These are phyloP conservation scores for Pectinophora gossypiella DNA, from an alignment of 1,140 invertebrate species.

Conservation along the genomic window DNA sequence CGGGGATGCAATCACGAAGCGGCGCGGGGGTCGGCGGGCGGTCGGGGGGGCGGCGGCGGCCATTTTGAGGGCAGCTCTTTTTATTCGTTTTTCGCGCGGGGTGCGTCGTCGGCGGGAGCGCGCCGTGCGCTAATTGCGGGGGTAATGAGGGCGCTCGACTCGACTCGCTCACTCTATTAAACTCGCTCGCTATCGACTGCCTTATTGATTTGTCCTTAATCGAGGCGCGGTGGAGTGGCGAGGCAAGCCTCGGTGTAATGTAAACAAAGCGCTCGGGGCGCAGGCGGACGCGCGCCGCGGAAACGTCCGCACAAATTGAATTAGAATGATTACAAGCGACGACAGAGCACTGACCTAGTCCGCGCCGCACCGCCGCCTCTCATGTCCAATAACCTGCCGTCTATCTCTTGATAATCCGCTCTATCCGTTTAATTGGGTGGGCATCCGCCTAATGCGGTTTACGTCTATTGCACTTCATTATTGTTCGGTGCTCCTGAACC, in stretches of 20 bases:
- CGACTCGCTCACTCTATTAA: conserved; percentile 71
- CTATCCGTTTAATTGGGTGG: neutral
- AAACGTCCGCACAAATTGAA: conserved; percentile 49
- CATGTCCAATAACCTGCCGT: neutral
- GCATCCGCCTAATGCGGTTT: neutral
- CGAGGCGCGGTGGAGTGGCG: conserved; percentile 49
- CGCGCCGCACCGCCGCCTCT: neutral
- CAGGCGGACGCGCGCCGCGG: conserved; percentile 23
- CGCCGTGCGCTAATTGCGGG: conserved; percentile 72
- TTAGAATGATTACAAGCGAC: conserved; percentile 49
- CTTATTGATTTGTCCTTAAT: conserved; percentile 74
- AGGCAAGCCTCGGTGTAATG: conserved; percentile 50
- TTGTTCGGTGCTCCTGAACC: neutral
- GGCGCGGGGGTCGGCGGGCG: conserved; percentile 60
- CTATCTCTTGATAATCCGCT: neutral
- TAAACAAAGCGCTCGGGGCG: conserved; percentile 51
- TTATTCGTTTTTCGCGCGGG: conserved; percentile 75
- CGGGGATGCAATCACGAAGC: conserved; percentile 76
- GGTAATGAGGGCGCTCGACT: conserved; percentile 72
- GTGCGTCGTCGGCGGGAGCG: conserved; percentile 70
- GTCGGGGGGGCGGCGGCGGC: conserved; percentile 65
- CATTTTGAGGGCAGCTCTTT: conserved; percentile 76
- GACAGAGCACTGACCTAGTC: conserved; percentile 22
- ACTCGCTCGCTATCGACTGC: conserved; percentile 69
- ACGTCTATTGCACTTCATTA: conserved; percentile 1